Conservation (phyloP, 2,888 invertebrate species). For the Allacma fusca region DNA sequence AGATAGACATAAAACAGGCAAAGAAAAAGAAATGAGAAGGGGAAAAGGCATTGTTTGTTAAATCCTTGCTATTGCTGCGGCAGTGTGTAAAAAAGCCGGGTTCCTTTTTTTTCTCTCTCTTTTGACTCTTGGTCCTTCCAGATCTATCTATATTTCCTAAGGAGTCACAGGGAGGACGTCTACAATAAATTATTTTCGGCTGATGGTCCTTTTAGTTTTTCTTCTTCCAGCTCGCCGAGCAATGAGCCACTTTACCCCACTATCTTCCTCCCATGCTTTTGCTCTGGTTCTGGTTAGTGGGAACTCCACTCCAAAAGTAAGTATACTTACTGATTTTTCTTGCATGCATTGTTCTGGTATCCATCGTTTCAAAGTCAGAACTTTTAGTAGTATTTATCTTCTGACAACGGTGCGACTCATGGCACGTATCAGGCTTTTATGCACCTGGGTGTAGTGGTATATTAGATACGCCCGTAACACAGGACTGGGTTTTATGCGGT, state of each 20-base stretch:
- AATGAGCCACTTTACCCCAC: conserved; percentile 16
- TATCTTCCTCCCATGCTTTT: neutral
- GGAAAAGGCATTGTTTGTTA: conserved; percentile 1
- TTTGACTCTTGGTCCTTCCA: neutral
- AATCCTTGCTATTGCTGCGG: neutral
- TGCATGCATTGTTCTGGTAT: conserved; percentile 4
- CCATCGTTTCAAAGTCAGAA: neutral
- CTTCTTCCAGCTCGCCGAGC: conserved; percentile 10
- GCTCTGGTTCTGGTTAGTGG: neutral
- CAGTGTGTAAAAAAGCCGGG: neutral
- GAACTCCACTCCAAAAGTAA: neutral
- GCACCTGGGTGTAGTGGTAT: neutral
- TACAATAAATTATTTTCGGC: conserved; percentile 40
- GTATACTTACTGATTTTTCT: neutral
- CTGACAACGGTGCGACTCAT: neutral
- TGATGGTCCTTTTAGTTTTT: conserved; percentile 33
- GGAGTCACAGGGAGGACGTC: conserved; percentile 28
- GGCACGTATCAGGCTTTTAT: neutral
- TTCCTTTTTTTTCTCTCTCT: conserved; percentile 17
- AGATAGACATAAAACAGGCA: conserved; percentile 34
- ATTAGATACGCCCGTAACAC: neutral
- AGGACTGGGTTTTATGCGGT: neutral
- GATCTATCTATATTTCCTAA: conserved; percentile 19
- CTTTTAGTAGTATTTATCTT: conserved; percentile 16
- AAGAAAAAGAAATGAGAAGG: conserved; percentile 19